These are phyloP conservation scores for Hylaeus anthracinus DNA, from an alignment of 1,140 invertebrate species.

Conservation along the genomic window DNA sequence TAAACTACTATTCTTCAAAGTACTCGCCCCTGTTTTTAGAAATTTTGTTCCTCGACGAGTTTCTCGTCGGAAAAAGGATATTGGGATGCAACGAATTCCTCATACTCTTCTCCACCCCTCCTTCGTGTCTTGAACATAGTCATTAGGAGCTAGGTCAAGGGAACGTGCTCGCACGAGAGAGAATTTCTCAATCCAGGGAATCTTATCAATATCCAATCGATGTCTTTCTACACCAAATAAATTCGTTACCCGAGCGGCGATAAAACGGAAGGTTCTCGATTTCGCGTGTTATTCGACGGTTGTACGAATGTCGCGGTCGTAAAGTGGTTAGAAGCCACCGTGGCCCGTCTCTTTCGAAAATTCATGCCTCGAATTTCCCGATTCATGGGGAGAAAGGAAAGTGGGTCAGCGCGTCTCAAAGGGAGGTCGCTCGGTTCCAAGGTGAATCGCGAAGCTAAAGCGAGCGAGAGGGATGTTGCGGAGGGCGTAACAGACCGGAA, in stretches of 20 bases:
- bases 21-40: too few species aligned
- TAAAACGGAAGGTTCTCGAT: not conserved
- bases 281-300: conserved; percentile 8
- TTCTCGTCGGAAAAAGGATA: too few species aligned
- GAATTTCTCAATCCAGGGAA: too few species aligned
- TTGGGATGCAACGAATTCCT: too few species aligned
- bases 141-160: too few species aligned
- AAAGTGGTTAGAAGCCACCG: conserved; percentile 32
- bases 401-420: conserved; percentile 66
- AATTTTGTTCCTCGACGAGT: too few species aligned
- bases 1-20: too few species aligned
- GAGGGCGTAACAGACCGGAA: conserved; percentile 46
- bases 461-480: conserved; percentile 20
- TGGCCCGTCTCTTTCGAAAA: conserved; percentile 34
- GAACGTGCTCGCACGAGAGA: too few species aligned
- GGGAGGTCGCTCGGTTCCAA: conserved; percentile 43
- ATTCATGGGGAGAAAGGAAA: conserved; percentile 49
- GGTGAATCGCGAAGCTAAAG: conserved; percentile 47
- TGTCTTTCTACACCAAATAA: too few species aligned
- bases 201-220: too few species aligned
- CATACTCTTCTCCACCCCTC: too few species aligned
- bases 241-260: not conserved
- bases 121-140: too few species aligned
- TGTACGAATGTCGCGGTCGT: conserved; percentile 19
- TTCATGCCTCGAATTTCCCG: conserved; percentile 54